These are phyloP conservation scores for Eulemur rufifrons DNA, from an alignment of 2,113 vertebrate species.

Conservation along the genomic window DNA sequence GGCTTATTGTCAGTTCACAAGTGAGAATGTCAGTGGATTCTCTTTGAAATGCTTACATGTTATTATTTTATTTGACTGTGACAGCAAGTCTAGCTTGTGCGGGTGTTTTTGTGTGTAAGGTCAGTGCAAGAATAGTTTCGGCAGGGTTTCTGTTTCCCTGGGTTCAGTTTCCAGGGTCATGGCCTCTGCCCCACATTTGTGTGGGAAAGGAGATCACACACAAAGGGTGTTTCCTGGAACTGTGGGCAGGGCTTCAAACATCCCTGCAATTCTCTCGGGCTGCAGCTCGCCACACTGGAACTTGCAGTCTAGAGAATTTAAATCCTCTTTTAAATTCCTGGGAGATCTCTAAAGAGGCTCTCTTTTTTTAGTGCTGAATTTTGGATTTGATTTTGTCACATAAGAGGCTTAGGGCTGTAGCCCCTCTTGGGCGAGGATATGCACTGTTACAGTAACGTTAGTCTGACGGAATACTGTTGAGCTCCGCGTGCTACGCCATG, in stretches of 20 bases:
- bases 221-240: slow-evolving; percentile 34
- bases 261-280: neutral
- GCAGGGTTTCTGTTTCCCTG: neutral
- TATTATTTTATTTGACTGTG: neutral
- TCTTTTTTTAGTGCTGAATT: neutral
- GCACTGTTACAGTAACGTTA: neutral
- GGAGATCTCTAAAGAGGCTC: neutral
- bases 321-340: neutral
- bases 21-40: neutral
- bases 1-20: neutral
- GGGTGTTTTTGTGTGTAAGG: neutral
- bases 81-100: neutral
- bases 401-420: neutral
- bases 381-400: neutral
- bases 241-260: neutral
- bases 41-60: neutral
- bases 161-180: neutral
- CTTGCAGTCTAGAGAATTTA: neutral
- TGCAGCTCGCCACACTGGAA: neutral
- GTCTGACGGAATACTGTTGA: neutral
- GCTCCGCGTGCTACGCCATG: neutral
- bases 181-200: neutral
- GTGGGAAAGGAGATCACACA: slow-evolving; percentile 26
- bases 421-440: neutral
- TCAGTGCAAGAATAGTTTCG: neutral